phyloP scores from a whole-genome alignment of 2,888 invertebrate species.

The Tiphia femorata region DNA sequence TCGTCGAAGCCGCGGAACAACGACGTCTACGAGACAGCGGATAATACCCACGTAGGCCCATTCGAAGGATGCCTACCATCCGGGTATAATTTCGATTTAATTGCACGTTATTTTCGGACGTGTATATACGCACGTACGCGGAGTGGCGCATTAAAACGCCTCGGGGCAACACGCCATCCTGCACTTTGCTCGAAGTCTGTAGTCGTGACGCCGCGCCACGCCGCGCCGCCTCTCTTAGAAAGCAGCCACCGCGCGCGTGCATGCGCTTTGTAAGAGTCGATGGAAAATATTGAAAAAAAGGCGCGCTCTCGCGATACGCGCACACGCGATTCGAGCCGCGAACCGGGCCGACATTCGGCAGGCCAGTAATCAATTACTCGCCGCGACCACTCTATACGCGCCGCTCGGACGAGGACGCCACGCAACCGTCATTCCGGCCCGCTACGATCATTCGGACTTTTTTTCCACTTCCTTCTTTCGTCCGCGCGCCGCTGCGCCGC shows the following conservation, averaged over 20 bases:
- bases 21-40: slow-evolving; percentile 6
- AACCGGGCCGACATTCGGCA: too few relatives aligned
- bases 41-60: slow-evolving; percentile 23
- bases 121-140: slow-evolving; percentile 16
- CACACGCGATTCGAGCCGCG: too few relatives aligned
- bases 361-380: too few relatives aligned
- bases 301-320: neutral
- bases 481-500: too few relatives aligned
- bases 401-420: too few relatives aligned
- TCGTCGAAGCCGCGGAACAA: neutral
- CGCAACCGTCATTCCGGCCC: too few relatives aligned
- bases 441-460: too few relatives aligned
- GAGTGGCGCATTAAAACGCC: slow-evolving; percentile 57
- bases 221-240: neutral
- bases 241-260: neutral
- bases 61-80: slow-evolving; percentile 9
- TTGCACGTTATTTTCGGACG: slow-evolving; percentile 58
- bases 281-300: slow-evolving; percentile 4
- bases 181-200: slow-evolving; percentile 32
- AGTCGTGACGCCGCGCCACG: neutral
- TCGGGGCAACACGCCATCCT: slow-evolving; percentile 49
- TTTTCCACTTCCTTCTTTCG: too few relatives aligned
- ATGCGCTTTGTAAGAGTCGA: slow-evolving; percentile 6
- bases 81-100: slow-evolving; percentile 58
- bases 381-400: too few relatives aligned